These are phyloP conservation scores for Boleophthalmus pectinirostris DNA, from an alignment of 2,113 vertebrate genomes.

Conservation along the genomic window DNA sequence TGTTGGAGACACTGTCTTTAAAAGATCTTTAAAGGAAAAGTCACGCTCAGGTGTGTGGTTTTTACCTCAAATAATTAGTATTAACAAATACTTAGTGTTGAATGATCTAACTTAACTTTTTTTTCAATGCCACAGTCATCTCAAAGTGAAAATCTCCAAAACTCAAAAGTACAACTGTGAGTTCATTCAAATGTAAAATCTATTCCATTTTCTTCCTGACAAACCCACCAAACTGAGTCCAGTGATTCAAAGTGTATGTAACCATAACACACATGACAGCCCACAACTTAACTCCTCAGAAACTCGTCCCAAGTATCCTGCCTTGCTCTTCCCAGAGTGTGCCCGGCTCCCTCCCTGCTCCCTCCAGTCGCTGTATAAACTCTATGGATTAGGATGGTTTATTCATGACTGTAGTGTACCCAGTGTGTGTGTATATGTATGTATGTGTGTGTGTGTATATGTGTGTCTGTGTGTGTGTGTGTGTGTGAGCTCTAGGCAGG, in stretches of 20 bases:
- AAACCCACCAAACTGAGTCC: constrained; percentile 18
- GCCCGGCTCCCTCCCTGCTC: constrained; percentile 47
- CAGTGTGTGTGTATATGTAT: constrained; percentile 27
- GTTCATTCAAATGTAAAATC: constrained; percentile 3
- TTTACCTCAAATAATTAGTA: neutral
- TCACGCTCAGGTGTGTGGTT: neutral
- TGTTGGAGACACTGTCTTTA: neutral
- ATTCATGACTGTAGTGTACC: constrained; percentile 74
- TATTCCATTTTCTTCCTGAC: neutral
- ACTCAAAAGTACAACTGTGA: neutral
- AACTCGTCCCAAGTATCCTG: constrained; percentile 58
- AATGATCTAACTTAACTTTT: neutral
- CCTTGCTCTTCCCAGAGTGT: constrained; percentile 50
- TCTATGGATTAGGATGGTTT: constrained; percentile 77
- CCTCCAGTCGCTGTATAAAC: constrained; percentile 66
- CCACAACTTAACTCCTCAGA: constrained; percentile 60
- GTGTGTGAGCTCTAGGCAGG: constrained; percentile 62
- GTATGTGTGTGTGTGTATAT: constrained; percentile 23
- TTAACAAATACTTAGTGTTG: neutral
- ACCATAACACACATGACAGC: constrained; percentile 57
- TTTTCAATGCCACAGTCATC: constrained; percentile 1
- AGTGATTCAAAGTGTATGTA: constrained; percentile 40
- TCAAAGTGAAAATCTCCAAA: constrained; percentile 6
- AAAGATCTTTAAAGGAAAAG: neutral
- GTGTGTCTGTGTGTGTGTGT: constrained; percentile 17